Base-by-base conservation (phyloP, 2,888 invertebrate species). In the Masnerella sp. region DNA sequence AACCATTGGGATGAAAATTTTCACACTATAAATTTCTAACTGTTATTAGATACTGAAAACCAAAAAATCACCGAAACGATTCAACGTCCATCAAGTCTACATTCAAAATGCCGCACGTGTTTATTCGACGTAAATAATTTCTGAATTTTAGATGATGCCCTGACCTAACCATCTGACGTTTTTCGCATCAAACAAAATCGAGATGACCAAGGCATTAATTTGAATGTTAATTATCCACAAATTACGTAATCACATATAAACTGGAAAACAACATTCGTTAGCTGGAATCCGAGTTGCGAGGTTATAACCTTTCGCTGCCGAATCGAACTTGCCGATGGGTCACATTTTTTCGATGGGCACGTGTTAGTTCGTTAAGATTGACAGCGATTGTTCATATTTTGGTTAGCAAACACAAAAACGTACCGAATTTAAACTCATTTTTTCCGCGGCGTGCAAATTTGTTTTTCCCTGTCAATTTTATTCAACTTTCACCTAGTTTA, bases 401-500 rank as follows among this genome's bases (percentile, higher is more conserved):
- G n/a, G 40, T 58, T 40, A 28, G 34, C 54, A 45, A 54, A 54
- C 30, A 47, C 54, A 65, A 65, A 52, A 47, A 65, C 22, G 54
- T 47, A 56, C 65, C 15, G 54, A 47, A 56, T 65, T 65, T 38
- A 56, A 64, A 49, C 49, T 67, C 49, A 67, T 67, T 67, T 67
- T 67, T 58, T 67, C 65, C 36, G 47, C 47, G 47, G 18, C 38
- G 36, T 32, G 65, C 47, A 30, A 56, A 65, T 56, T 65, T 65
- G 54, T 54, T 65, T 65, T 65, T 54, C 56, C 65, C 28, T 56
- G 65, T 65, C 65, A 65, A 65, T 65, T 65, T 65, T 51, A 56
- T 65, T 65, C 47, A 65, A 65, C 56, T 65, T 65, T 65, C 65
- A 65, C 65, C 65, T 65, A 65, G 56, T 65, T 65, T 65, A 56